Percentiles rank a stretch among this genome's conserved stretches.
These are phyloP conservation scores for Semicossyphus pulcher DNA, from an alignment of 2,113 vertebrate species.

Conservation along the genomic window DNA sequence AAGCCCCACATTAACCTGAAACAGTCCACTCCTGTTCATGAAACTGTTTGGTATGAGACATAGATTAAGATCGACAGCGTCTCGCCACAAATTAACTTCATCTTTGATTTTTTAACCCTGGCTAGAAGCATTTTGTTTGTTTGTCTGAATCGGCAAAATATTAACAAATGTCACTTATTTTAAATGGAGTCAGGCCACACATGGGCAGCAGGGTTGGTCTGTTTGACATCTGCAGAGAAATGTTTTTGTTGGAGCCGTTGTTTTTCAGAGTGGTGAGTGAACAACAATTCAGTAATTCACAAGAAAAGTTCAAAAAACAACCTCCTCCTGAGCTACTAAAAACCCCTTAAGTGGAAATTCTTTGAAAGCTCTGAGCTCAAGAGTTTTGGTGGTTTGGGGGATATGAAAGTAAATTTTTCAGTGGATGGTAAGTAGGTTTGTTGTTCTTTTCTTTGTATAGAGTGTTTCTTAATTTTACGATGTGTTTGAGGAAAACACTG, in stretches of 20 bases:
- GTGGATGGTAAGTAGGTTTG: too few species aligned
- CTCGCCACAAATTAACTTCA: constrained; percentile 34
- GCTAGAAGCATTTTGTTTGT: constrained; percentile 5
- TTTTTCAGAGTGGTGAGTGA: background rate
- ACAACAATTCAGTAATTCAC: background rate
- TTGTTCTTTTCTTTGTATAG: too few species aligned
- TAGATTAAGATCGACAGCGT: constrained; percentile 10
- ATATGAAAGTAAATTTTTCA: too few species aligned
- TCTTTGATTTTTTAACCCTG: background rate
- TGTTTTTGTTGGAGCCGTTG: background rate
- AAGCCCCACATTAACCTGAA: constrained; percentile 21
- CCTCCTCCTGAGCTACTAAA: background rate
- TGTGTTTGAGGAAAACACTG: background rate
- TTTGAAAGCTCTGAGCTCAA: background rate
- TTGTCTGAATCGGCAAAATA: constrained; percentile 11
- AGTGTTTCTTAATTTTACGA: background rate
- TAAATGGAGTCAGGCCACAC: background rate
- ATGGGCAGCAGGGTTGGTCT: background rate
- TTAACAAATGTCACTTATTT: background rate
- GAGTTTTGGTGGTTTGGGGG: too few species aligned
- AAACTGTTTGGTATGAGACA: constrained; percentile 5
- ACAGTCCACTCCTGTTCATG: constrained; percentile 13
- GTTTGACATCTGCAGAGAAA: background rate
- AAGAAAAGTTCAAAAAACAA: background rate
- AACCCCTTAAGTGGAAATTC: background rate